Conservation (phyloP, 2,797 vertebrate species). For the Hyperoplus immaculatus region DNA sequence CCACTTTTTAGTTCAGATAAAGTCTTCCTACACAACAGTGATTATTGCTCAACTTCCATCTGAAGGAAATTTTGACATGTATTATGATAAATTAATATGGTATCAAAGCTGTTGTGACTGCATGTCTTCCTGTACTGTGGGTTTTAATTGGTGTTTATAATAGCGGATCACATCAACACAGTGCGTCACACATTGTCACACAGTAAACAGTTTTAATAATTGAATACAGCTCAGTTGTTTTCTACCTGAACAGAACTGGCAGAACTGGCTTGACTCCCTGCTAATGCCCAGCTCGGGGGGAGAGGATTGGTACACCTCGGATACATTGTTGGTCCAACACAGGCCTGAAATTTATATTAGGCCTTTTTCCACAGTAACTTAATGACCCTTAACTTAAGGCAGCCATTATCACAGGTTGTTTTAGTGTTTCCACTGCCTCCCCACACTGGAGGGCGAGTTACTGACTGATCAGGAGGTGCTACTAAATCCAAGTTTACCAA, state of each 20-base stretch:
- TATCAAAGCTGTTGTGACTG: neutral
- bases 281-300: neutral
- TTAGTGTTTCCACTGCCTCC: neutral
- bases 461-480: neutral
- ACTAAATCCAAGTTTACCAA: neutral
- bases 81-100: neutral
- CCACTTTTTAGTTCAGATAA: conserved; percentile 11
- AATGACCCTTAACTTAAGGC: neutral
- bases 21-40: neutral
- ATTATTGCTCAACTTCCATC: conserved; percentile 15
- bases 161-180: neutral
- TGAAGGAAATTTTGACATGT: conserved; percentile 17
- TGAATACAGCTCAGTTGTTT: neutral
- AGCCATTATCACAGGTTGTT: neutral
- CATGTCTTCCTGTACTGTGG: neutral
- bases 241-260: neutral
- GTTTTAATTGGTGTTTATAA: neutral
- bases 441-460: neutral
- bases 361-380: neutral
- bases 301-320: neutral
- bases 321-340: conserved; percentile 8
- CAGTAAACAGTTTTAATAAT: neutral
- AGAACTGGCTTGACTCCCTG: conserved; percentile 6
- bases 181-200: neutral
- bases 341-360: neutral